These are phyloP conservation scores for Eciton burchellii DNA, from an alignment of 1,140 invertebrate species.

Conservation along the genomic window DNA sequence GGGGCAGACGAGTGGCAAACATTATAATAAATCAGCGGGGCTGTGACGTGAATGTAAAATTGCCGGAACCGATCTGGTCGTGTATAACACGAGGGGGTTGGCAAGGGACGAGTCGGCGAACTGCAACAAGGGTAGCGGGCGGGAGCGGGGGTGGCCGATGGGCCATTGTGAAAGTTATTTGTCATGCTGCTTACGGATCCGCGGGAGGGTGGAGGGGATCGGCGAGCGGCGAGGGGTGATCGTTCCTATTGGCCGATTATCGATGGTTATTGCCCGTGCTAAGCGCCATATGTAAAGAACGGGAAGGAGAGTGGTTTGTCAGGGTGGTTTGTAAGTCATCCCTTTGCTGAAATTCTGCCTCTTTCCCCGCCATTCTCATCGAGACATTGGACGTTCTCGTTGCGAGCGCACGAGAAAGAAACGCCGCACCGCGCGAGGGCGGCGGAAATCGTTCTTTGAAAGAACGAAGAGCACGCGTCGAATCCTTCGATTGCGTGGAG, in stretches of 20 bases:
- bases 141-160: slow-evolving; percentile 71
- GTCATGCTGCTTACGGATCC: slow-evolving; percentile 82
- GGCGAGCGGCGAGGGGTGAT: slow-evolving; percentile 50
- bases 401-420: no score
- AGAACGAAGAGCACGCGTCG: background rate
- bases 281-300: slow-evolving; percentile 76
- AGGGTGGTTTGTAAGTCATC: slow-evolving; percentile 25
- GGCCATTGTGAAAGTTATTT: slow-evolving; percentile 85
- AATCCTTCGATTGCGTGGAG: no score
- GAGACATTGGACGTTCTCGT: background rate
- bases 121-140: slow-evolving; percentile 48
- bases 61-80: slow-evolving; percentile 84
- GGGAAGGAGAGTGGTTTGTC: slow-evolving; percentile 61
- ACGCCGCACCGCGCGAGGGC: no score
- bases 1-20: slow-evolving; percentile 75
- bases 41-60: slow-evolving; percentile 84
- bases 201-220: slow-evolving; percentile 72
- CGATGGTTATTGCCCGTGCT: slow-evolving; percentile 80
- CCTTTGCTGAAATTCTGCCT: background rate
- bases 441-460: background rate
- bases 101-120: slow-evolving; percentile 71
- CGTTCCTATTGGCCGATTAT: slow-evolving; percentile 80
- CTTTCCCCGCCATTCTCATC: background rate
- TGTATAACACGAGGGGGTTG: slow-evolving; percentile 80
- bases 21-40: slow-evolving; percentile 84